phyloP scores from a whole-genome alignment of 2,888 invertebrate genomes.

The Andricus quercusramuli region DNA sequence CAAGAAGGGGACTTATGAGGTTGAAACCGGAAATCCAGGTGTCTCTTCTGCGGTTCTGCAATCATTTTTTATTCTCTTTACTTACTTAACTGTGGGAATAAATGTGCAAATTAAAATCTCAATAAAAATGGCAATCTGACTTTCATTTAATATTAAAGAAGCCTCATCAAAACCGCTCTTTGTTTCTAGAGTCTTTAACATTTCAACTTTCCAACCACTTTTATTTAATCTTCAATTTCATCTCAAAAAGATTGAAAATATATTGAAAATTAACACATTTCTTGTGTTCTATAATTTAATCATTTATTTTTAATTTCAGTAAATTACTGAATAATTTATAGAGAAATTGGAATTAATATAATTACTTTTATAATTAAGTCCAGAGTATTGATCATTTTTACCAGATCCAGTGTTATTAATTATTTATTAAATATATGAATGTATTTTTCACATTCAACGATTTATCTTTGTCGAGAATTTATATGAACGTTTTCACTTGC shows the following conservation, averaged over 20 bases:
- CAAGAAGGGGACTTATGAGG: neutral
- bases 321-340: no score
- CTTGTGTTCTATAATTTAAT: no score
- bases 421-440: no score
- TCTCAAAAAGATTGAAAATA: neutral
- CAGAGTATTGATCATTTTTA: no score
- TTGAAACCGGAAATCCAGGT: constrained; percentile 55
- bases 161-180: neutral
- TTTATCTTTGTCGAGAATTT: no score
- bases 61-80: constrained; percentile 4
- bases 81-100: neutral
- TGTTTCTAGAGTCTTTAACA: neutral
- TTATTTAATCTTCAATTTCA: neutral
- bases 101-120: neutral
- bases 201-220: neutral
- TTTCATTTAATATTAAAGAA: neutral
- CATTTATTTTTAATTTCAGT: no score
- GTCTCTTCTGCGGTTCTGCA: constrained; percentile 53
- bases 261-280: neutral
- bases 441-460: no score
- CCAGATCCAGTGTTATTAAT: no score
- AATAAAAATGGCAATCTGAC: neutral
- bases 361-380: no score
- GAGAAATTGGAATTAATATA: no score
- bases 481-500: no score